Conservation (phyloP, 2,888 invertebrate genomes). For the Subacronicta megacephala region DNA sequence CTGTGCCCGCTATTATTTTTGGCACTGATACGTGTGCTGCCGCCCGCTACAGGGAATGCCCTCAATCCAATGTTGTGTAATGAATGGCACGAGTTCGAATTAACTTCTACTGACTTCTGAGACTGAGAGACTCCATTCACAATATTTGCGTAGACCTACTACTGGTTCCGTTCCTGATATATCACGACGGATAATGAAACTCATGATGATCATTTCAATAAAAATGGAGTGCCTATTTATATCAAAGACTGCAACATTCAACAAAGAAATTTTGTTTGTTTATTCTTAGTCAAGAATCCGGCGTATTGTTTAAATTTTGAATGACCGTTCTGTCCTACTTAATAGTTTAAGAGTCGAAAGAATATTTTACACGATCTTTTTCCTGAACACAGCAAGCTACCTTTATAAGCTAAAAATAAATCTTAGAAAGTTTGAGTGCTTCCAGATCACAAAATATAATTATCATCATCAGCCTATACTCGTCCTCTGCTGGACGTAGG, state of each 20-base stretch:
- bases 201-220: background rate
- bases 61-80: conserved; percentile 42
- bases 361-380: no score
- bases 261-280: conserved; percentile 19
- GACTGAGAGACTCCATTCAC: conserved; percentile 36
- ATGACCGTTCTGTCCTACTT: conserved; percentile 22
- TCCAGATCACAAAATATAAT: no score
- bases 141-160: conserved; percentile 3
- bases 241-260: conserved; percentile 7
- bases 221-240: conserved; percentile 6
- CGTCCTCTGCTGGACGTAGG: no score
- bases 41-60: conserved; percentile 36
- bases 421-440: no score
- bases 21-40: conserved; percentile 31
- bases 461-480: no score
- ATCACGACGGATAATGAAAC: no score
- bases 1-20: conserved; percentile 34
- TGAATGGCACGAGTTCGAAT: conserved; percentile 42
- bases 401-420: no score
- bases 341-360: no score
- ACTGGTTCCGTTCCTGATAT: no score
- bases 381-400: no score
- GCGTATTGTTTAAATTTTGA: conserved; percentile 19
- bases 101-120: conserved; percentile 30
- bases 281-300: conserved; percentile 29